A percentile compares a stretch with the other conserved stretches of the same genome.
Evolutionary conservation across 37 sponge, comb jelly and placozoan species (phyloP).

Genomic region (Lycopodina hypogea): DNA sequence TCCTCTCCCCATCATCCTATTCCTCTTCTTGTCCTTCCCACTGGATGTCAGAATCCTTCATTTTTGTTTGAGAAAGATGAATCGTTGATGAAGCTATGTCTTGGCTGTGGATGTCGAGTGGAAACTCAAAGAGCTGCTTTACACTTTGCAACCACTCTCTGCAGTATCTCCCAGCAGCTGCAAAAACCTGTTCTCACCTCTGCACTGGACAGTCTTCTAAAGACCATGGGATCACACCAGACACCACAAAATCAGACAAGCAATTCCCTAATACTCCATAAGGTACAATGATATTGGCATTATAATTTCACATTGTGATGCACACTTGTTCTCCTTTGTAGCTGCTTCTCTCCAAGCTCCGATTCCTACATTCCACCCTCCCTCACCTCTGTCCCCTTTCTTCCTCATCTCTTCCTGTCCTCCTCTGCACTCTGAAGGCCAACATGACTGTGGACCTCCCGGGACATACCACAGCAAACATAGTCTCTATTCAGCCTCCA

Average conservation of each 20-base stretch:
- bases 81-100: constrained; percentile 4
- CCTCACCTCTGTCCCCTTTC: not conserved
- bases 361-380: constrained; percentile 11
- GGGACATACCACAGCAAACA: constrained; percentile 21
- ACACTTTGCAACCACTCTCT: constrained; percentile 13
- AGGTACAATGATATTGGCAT: not conserved
- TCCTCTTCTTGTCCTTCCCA: not conserved
- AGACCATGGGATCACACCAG: not conserved
- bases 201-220: not conserved
- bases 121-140: constrained; percentile 37
- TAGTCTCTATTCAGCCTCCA: constrained; percentile 12
- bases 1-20: not conserved
- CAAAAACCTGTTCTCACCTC: not conserved
- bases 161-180: not conserved
- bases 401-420: constrained; percentile 8
- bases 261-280: not conserved
- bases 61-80: not conserved
- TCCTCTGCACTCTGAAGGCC: constrained; percentile 38
- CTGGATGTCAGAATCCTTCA: not conserved
- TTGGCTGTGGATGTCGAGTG: not conserved
- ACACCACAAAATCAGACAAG: not conserved
- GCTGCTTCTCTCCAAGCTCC: constrained; percentile 42
- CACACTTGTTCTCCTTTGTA: not conserved
- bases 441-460: constrained; percentile 44
- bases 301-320: not conserved